Evolutionary conservation across 1,140 invertebrate genomes (phyloP), one percentile per base, ranked within the genome.

Genomic region (Heterodera schachtii): DNA sequence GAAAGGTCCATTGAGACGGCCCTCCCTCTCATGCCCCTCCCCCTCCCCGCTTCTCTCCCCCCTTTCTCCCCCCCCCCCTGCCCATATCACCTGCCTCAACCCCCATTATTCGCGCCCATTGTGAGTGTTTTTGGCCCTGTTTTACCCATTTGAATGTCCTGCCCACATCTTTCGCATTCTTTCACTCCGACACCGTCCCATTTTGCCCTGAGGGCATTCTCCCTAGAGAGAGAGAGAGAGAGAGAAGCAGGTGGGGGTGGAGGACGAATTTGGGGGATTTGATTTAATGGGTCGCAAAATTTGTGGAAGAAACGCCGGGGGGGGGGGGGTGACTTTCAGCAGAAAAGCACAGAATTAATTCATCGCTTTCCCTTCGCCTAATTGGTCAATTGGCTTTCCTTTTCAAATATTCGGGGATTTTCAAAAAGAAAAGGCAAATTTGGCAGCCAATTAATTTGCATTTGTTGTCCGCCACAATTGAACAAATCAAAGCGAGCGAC

Each of bases 391-490:
- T 60, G 16, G 57, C 7, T 60, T 60, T 11, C 13, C 4, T 19
- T 60, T 60, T 60, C 57, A 60, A 60, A 60, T 60, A 60, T 60
- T 19, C 57, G 57, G 16, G 57, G 11, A 60, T 60, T 60, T 60
- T 60, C 19, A 16, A 16, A 19, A 16, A 19, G 57, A 19, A 19
- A 19, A 4, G 57, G 57, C 21, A 11, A 41, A 71, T 43, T 71
- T 71, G 69, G 69, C 69, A 46, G 69, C 69, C 69, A 71, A 71
- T 71, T 71, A 71, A 71, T 71, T 71, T 71, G 21, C 69, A 46
- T 41, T 46, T 41, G 69, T 60, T 3, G 57, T 60, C 57, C 57
- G 57, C 57, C 57, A 60, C 57, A 60, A 60, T 60, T 16, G 19
- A 60, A 60, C 69, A 46, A 71, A 71, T 71, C 69, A 71, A 71